Conservation (phyloP, 92 coral and sea anemone genomes). For the Palythoa grandiflora region DNA sequence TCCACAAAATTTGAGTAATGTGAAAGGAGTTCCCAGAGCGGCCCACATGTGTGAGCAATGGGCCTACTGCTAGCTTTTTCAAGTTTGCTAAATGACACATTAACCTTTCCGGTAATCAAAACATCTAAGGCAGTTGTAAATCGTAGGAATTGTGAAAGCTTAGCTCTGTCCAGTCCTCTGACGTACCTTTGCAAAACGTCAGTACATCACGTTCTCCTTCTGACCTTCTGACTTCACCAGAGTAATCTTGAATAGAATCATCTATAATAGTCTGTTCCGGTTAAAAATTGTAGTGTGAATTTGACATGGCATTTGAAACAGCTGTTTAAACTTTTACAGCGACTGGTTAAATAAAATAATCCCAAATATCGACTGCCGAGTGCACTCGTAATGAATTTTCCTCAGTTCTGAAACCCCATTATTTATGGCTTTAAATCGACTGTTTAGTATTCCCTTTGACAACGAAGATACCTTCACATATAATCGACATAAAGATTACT, state of each 20-base stretch:
- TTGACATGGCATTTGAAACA: constrained; percentile 3
- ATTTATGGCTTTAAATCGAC: not conserved
- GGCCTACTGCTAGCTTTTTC: constrained; percentile 20
- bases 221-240: no score
- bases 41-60: constrained; percentile 37
- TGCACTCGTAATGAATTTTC: not conserved
- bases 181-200: constrained; percentile 67
- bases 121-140: constrained; percentile 27
- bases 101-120: constrained; percentile 6
- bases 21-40: constrained; percentile 27
- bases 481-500: not conserved
- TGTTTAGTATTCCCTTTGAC: not conserved
- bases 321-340: not conserved
- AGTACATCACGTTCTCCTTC: constrained; percentile 73
- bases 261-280: not conserved
- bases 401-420: not conserved
- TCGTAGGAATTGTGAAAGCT: constrained; percentile 15
- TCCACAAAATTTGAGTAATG: constrained; percentile 35
- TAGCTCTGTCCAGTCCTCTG: constrained; percentile 20
- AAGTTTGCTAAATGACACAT: constrained; percentile 12
- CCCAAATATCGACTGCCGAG: not conserved
- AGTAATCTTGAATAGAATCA: not conserved
- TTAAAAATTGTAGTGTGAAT: not conserved
- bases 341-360: not conserved
- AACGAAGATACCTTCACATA: constrained; percentile 17